Base-by-base conservation (phyloP, 2,888 invertebrate genomes). In the Melikaiella ostensackeni region DNA sequence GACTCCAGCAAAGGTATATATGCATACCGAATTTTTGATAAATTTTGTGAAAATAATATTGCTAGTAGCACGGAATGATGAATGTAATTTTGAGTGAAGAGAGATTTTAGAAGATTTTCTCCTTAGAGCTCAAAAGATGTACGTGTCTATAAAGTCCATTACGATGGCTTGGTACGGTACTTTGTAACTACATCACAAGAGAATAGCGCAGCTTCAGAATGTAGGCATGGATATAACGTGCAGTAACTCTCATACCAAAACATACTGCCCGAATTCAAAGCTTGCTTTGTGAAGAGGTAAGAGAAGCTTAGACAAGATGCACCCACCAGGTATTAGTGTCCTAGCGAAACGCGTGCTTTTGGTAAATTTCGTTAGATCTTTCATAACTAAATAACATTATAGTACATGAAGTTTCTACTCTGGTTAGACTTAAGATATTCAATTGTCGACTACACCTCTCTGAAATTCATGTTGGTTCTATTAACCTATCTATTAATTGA, bases 261-360 rank as follows among this genome's bases (percentile, higher is more conserved):
- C 24, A 27, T 63, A 64, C 46, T 46, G 73, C 38, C 46, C n/a
- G 61, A 46, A 77, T 77, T 70, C 73, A 74, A 77, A 74, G 42
- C 74, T 66, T 61, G 59, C 73, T 76, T 73, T 33, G 50, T 19
- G 27, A 42, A 42, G 30, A 21, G 30, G 27, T 11, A 33, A 30
- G 16, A 16, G 33, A n/a, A 57, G 55, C 55, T 55, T 73, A 30
- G 16, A 42, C 55, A 73, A 50, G 27, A 21, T 66, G 66, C 24
- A 42, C 24, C 66, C 0, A 38, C 30, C n/a, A 16, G 5, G 38
- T 11, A 42, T 66, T 66, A 66, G 24, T 16, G 24, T 30, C 30
- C 16, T 46, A 13, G 38, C 19, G 27, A 19, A 30, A 63, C 30
- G 19, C 63, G 30, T 63, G 63, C 27, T 27, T 70, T 46, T 27